Evolutionary conservation across 1,140 invertebrate species (phyloP).

Genomic region (Saxidomus purpurata): DNA sequence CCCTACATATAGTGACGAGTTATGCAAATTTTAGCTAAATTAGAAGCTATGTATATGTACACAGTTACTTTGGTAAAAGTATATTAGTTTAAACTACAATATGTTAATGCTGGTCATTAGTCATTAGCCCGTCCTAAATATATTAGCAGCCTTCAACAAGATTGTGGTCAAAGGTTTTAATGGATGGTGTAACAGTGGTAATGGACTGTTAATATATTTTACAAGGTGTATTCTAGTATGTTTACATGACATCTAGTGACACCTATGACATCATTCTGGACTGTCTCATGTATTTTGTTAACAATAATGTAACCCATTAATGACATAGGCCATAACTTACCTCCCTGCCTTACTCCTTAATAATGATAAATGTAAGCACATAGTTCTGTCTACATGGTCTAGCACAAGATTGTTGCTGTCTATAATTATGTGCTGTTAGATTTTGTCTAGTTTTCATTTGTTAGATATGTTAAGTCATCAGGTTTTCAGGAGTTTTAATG

Average conservation of each 20-base stretch:
- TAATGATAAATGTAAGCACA: neutral
- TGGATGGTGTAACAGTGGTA: constrained; percentile 2
- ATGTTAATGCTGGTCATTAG: no score
- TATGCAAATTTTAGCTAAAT: no score
- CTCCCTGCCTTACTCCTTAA: neutral
- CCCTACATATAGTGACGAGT: no score
- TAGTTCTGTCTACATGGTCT: constrained; percentile 1
- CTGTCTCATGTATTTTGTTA: constrained; percentile 29
- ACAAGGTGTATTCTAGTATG: constrained; percentile 24
- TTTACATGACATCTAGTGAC: constrained; percentile 24
- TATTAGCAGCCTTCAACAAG: no score
- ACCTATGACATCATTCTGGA: constrained; percentile 6
- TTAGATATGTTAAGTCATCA: neutral
- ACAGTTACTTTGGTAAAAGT: no score
- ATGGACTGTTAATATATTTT: constrained; percentile 34
- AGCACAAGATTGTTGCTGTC: neutral
- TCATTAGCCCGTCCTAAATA: no score
- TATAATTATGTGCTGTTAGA: neutral
- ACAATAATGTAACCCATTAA: constrained; percentile 24
- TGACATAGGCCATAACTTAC: constrained; percentile 24
- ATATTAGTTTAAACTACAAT: no score
- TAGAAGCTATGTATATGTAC: no score
- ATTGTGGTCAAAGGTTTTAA: no score
- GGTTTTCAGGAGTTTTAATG: neutral
- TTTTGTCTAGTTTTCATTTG: neutral